A percentile compares a stretch with the other conserved stretches of the same genome.
phyloP scores from a whole-genome alignment of 2,113 vertebrate species.

The Periophthalmodon schlosseri region DNA sequence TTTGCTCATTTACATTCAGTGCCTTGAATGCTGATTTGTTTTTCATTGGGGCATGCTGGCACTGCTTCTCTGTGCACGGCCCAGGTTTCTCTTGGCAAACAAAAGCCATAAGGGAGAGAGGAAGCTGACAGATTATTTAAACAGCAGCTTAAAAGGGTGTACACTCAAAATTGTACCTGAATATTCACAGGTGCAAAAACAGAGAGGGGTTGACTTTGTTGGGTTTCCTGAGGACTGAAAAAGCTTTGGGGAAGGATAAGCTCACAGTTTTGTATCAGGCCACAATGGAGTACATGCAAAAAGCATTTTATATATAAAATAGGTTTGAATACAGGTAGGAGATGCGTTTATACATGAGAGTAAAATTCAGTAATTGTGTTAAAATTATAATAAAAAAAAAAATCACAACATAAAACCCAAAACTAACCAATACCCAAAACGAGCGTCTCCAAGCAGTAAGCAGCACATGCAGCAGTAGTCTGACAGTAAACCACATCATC shows the following conservation, averaged over 20 bases:
- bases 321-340: background rate
- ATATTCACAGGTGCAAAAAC: slow-evolving; percentile 7
- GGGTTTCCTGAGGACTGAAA: background rate
- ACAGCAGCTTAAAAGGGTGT: background rate
- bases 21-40: slow-evolving; percentile 6
- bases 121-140: slow-evolving; percentile 14
- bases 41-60: slow-evolving; percentile 2
- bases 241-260: background rate
- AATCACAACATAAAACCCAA: background rate
- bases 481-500: background rate
- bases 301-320: background rate
- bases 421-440: background rate
- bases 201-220: background rate
- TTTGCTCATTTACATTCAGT: slow-evolving; percentile 11
- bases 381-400: background rate
- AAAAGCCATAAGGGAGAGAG: slow-evolving; percentile 6
- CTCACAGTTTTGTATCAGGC: background rate
- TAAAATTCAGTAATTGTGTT: too few species aligned
- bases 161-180: slow-evolving; percentile 1
- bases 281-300: background rate
- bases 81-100: slow-evolving; percentile 8
- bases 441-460: background rate
- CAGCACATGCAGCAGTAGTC: background rate
- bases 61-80: background rate
- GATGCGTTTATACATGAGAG: background rate